phyloP scores from a whole-genome alignment of 2,888 invertebrate species.

The Geophilus truncorum region DNA sequence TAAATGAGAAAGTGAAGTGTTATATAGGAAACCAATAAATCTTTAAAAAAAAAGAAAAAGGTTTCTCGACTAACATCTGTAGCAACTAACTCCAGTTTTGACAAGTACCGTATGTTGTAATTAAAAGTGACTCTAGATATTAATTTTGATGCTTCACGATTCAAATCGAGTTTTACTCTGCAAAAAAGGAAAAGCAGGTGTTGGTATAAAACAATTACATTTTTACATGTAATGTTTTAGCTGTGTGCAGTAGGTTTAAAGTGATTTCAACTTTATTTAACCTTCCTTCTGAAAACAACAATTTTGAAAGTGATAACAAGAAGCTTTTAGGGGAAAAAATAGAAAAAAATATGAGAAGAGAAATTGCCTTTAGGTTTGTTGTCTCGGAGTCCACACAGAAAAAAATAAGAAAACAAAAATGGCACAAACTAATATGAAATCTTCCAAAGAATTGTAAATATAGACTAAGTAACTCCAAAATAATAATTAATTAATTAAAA shows the following conservation, averaged over 20 bases:
- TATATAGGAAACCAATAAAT: constrained; percentile 20
- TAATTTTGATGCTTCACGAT: no score
- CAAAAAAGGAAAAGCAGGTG: no score
- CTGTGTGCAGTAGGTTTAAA: no score
- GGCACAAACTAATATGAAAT: background rate
- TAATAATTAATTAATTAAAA: background rate
- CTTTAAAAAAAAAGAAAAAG: background rate
- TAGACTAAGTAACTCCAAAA: background rate
- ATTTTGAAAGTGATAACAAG: background rate
- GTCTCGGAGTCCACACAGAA: background rate
- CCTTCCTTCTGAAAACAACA: background rate
- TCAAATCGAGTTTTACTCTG: no score
- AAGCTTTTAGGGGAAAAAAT: no score
- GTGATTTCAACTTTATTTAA: background rate
- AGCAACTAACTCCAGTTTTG: background rate
- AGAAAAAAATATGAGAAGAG: background rate
- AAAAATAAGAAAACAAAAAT: background rate
- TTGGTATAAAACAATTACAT: no score
- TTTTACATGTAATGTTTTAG: no score
- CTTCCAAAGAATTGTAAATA: background rate
- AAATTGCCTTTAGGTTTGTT: background rate
- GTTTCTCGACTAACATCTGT: background rate
- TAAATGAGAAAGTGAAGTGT: background rate
- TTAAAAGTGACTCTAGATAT: no score
- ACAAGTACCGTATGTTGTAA: background rate